Evolutionary conservation across 2,888 invertebrate genomes (phyloP).

Genomic region (Macaria liturata): DNA sequence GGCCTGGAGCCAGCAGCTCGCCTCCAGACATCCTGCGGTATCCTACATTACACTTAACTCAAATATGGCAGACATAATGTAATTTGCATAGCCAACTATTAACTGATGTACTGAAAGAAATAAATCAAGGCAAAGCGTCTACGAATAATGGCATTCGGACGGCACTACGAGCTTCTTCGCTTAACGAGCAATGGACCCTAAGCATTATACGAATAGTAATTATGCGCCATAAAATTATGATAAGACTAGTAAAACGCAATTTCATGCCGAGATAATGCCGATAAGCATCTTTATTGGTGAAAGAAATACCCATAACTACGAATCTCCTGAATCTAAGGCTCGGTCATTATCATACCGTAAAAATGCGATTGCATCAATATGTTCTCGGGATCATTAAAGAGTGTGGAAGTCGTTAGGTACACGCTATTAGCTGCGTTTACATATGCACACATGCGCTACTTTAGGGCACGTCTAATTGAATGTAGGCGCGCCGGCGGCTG

Average conservation of each 20-base stretch:
- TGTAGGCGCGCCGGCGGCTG: slow-evolving; percentile 71
- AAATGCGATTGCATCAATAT: slow-evolving; percentile 49
- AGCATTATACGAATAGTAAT: slow-evolving; percentile 26
- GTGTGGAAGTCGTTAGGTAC: slow-evolving; percentile 57
- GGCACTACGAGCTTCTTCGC: slow-evolving; percentile 1
- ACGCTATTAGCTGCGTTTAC: slow-evolving; percentile 55
- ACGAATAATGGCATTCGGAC: neutral
- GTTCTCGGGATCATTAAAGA: slow-evolving; percentile 50
- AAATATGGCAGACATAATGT: slow-evolving; percentile 18
- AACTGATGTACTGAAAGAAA: neutral
- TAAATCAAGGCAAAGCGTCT: neutral
- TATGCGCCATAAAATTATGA: slow-evolving; percentile 36
- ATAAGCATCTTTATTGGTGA: slow-evolving; percentile 34
- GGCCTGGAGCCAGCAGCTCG: slow-evolving; percentile 34
- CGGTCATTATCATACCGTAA: slow-evolving; percentile 33
- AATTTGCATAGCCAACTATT: slow-evolving; percentile 5
- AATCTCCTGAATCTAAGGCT: slow-evolving; percentile 26
- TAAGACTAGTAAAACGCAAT: slow-evolving; percentile 32
- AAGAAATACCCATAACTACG: slow-evolving; percentile 26
- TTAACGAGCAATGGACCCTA: slow-evolving; percentile 8
- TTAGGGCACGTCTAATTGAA: slow-evolving; percentile 79
- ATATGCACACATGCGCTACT: slow-evolving; percentile 73
- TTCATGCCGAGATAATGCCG: slow-evolving; percentile 29
- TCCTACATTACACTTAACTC: slow-evolving; percentile 21
- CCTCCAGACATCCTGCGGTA: slow-evolving; percentile 26